Percentiles rank a stretch among this genome's conserved stretches.
phyloP scores from a whole-genome alignment of 2,113 vertebrate genomes.

The Myotis brandtii region DNA sequence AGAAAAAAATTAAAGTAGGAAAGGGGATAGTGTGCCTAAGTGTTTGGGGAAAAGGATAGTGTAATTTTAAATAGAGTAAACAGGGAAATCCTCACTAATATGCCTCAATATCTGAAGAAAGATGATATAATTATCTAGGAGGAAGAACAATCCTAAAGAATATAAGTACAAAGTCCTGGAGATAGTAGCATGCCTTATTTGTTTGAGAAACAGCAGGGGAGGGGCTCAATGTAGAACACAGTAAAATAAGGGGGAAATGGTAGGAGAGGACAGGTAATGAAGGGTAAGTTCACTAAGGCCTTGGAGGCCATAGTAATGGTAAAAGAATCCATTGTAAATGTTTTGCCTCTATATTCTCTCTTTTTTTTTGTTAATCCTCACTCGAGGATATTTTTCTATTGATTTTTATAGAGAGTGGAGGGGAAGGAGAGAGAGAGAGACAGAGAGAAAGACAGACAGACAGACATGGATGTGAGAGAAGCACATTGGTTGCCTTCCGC shows the following conservation, averaged over 20 bases:
- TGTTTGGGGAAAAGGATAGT: not conserved
- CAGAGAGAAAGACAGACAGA: too few relatives aligned
- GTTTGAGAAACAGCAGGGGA: not conserved
- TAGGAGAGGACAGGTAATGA: not conserved
- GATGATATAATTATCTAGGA: not conserved
- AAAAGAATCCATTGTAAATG: not conserved
- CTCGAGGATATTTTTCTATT: too few relatives aligned
- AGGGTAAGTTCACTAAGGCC: not conserved
- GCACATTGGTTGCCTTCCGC: too few relatives aligned
- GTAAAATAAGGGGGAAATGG: not conserved
- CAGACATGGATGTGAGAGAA: too few relatives aligned
- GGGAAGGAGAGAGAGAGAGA: too few relatives aligned
- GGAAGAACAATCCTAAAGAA: not conserved
- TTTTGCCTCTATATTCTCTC: not conserved
- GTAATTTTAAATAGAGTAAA: not conserved
- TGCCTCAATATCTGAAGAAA: not conserved
- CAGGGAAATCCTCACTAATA: not conserved
- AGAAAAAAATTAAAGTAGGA: not conserved
- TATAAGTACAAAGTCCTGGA: not conserved
- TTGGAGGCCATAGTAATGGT: not conserved
- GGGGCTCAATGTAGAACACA: not conserved
- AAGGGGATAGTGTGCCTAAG: not conserved
- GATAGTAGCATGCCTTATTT: not conserved
- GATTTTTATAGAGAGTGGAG: too few relatives aligned
- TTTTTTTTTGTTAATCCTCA: too few relatives aligned